Percentiles rank a stretch among this genome's conserved stretches.
Conservation (phyloP, 2,113 vertebrate species). For the Ifrita kowaldi region DNA sequence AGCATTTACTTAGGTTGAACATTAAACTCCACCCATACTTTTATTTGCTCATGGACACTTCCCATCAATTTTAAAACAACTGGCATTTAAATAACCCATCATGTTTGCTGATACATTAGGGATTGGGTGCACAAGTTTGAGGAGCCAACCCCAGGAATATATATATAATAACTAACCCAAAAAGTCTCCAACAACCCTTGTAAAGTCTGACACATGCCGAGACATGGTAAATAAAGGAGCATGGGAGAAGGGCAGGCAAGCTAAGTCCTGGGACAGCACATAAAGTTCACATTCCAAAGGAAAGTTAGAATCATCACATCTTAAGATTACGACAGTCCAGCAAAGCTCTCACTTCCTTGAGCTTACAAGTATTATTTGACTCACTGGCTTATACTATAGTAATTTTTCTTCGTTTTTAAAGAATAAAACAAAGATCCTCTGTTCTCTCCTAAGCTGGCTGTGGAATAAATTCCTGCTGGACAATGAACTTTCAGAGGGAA, state of each 20-base stretch:
- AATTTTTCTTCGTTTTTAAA: not conserved
- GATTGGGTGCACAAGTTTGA: not conserved
- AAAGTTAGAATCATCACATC: not conserved
- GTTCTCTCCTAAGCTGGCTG: not conserved
- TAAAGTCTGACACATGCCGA: not conserved
- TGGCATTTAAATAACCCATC: not conserved
- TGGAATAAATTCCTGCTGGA: not conserved
- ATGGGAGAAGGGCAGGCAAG: not conserved
- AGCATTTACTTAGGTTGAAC: not conserved
- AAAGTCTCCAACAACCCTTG: not conserved
- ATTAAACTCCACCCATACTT: not conserved
- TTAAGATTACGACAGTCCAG: not conserved
- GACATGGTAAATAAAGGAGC: not conserved
- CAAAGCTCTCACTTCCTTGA: not conserved
- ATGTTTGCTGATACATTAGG: not conserved
- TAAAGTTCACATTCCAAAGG: not conserved
- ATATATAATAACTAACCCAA: not conserved
- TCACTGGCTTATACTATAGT: not conserved
- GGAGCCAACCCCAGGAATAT: not conserved
- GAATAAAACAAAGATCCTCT: not conserved
- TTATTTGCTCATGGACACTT: not conserved
- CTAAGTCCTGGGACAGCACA: not conserved
- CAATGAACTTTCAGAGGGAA: not conserved
- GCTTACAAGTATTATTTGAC: not conserved
- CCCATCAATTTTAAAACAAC: not conserved